Evolutionary conservation across 2,888 invertebrate species (phyloP).

Genomic region (Eilema griseolum): DNA sequence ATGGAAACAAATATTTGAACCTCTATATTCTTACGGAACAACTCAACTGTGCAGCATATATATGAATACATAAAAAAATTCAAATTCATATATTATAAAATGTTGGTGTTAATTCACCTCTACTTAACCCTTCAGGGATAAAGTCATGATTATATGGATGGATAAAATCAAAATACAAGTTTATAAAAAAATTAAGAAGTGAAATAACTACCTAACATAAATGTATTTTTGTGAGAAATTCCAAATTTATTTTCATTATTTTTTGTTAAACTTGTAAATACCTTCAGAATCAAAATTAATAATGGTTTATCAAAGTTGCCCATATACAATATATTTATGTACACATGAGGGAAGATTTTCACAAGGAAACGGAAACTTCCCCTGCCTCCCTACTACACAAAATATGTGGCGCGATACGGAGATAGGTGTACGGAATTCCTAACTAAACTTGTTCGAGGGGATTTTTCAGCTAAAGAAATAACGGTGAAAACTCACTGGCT

Average conservation of each 20-base stretch:
- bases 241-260: constrained; percentile 5
- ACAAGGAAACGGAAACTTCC: constrained; percentile 67
- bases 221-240: neutral
- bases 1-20: too few relatives aligned
- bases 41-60: too few relatives aligned
- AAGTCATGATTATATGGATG: too few relatives aligned
- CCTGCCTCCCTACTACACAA: constrained; percentile 69
- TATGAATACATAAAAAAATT: too few relatives aligned
- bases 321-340: constrained; percentile 35
- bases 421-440: constrained; percentile 78
- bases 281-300: constrained; percentile 40
- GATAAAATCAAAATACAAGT: neutral
- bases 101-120: too few relatives aligned
- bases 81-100: too few relatives aligned
- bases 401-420: constrained; percentile 76
- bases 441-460: constrained; percentile 76
- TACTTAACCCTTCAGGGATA: too few relatives aligned
- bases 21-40: too few relatives aligned
- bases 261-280: neutral
- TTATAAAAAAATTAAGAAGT: too few relatives aligned
- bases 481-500: constrained; percentile 64
- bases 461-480: constrained; percentile 76
- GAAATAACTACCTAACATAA: neutral
- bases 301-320: constrained; percentile 47
- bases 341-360: constrained; percentile 60